phyloP scores from a whole-genome alignment of 2,888 invertebrate species.

The Druceiella hillmani region DNA sequence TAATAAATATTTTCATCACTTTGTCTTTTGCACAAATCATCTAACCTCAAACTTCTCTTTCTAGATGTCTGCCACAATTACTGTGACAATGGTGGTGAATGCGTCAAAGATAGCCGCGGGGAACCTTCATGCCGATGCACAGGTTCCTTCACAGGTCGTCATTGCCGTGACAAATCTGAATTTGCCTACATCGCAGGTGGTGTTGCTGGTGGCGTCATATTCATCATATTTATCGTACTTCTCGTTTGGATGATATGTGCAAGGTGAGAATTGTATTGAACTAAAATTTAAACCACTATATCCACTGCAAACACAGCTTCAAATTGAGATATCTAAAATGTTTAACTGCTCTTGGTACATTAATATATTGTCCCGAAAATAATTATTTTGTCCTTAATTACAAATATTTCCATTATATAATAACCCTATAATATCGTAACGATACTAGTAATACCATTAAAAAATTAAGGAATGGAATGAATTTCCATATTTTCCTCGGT shows the following conservation, averaged over 20 bases:
- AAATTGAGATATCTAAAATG: neutral
- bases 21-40: too few relatives aligned
- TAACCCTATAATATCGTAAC: too few relatives aligned
- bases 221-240: slow-evolving; percentile 86
- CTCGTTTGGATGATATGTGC: slow-evolving; percentile 98
- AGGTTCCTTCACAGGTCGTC: slow-evolving; percentile 87
- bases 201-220: slow-evolving; percentile 89
- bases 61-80: slow-evolving; percentile 76
- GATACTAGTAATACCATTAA: too few relatives aligned
- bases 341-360: neutral
- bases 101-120: slow-evolving; percentile 77
- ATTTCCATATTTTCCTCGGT: too few relatives aligned
- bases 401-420: too few relatives aligned
- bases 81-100: slow-evolving; percentile 87
- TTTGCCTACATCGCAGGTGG: slow-evolving; percentile 94
- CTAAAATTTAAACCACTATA: neutral
- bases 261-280: slow-evolving; percentile 54
- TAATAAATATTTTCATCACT: too few relatives aligned
- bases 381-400: too few relatives aligned
- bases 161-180: slow-evolving; percentile 87
- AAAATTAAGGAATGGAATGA: too few relatives aligned
- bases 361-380: too few relatives aligned
- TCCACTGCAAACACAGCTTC: neutral
- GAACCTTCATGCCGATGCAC: slow-evolving; percentile 85
- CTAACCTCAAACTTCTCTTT: too few relatives aligned